Evolutionary conservation across 2,888 invertebrate genomes (phyloP), one percentile per base, ranked within the genome.

Genomic region (Volucella inflata): DNA sequence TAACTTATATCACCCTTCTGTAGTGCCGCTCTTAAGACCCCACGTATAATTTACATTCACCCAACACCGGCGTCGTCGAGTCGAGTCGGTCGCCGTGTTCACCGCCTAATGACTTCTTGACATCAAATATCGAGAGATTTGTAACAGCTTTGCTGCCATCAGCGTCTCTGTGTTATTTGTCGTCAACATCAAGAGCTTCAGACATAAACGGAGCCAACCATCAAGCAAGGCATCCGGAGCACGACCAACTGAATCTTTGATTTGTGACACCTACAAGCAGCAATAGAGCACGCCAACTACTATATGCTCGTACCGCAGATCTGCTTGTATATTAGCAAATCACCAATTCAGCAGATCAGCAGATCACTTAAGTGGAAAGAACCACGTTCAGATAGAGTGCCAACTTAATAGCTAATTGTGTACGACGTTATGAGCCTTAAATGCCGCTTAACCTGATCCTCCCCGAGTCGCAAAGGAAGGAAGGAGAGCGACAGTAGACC

Each of bases 41-140:
- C 76, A 76, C 59, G 70, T 82, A 30, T 30, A 77, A 67, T 50
- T 83, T 57, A 68, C 78, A 64, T 74, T 83, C 62, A 83, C 83
- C 74, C 6, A 30, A 30, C 30, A 6, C 30, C 30, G 6, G 30
- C 1, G 30, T 30, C 30, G 30, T 6, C 30, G 6, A 4, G 30
- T 30, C 30, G 21, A 2, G 2, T 21, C 2, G 30, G 6, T 30
- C 30, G 53, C 59, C 57, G 60, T 64, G 79, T 79, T 79, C 74
- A 51, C 83, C 78, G 64, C 79, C 78, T 83, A 79, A 83, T 83
- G 78, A 79, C 83, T 83, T 79, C 83, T 83, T 79, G 78, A 79
- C 83, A 83, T 83, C 83, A 83, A 79, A 74, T 83, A 83, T 83
- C 74, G 83, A 83, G 83, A 78, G 83, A 83, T 83, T 83, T 79